phyloP scores from a whole-genome alignment of 2,797 vertebrate species.

The Enteromius anoplus region DNA sequence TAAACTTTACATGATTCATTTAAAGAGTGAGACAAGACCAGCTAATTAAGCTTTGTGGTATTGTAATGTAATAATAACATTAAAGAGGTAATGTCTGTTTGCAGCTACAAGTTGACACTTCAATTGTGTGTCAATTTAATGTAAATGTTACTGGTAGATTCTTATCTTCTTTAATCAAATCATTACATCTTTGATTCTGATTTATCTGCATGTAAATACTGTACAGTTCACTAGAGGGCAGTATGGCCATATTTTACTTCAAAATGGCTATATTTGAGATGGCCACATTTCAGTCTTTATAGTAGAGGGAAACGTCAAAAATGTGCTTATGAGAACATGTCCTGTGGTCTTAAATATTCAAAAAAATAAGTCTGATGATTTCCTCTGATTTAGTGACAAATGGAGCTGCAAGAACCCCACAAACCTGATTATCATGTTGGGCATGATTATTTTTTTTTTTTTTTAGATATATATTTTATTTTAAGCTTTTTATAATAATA shows the following conservation, averaged over 20 bases:
- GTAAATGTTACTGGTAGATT: neutral
- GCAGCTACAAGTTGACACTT: neutral
- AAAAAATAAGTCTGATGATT: neutral
- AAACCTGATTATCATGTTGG: neutral
- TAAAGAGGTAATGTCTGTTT: neutral
- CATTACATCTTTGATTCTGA: neutral
- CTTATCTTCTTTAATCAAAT: neutral
- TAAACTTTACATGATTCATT: neutral
- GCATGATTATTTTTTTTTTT: neutral
- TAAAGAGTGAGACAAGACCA: neutral
- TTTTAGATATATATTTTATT: neutral
- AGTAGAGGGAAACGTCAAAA: neutral
- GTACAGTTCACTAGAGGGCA: conserved; percentile 47
- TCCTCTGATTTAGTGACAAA: neutral
- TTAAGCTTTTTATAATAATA: too few relatives aligned
- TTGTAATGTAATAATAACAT: neutral
- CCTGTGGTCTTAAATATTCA: neutral
- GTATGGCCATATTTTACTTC: conserved; percentile 5
- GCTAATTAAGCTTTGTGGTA: neutral
- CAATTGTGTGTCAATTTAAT: neutral
- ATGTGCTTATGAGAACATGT: neutral
- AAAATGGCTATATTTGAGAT: neutral
- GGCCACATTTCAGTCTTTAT: neutral
- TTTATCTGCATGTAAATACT: neutral
- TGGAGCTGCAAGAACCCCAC: neutral